phyloP scores from a whole-genome alignment of 2,888 invertebrate species.

The Drosophila tanythrix region DNA sequence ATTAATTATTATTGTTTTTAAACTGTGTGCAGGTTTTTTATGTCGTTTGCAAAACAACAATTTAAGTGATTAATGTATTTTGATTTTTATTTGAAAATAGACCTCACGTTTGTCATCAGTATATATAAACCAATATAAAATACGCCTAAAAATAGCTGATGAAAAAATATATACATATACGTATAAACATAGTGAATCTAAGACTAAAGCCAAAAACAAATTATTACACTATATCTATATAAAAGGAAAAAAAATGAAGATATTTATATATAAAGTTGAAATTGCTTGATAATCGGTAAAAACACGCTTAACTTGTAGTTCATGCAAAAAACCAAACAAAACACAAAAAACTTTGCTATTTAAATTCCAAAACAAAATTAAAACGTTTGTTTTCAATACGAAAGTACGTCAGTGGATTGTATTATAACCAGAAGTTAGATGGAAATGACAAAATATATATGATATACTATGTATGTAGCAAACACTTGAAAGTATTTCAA shows the following conservation, averaged over 20 bases:
- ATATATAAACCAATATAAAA: slow-evolving; percentile 32
- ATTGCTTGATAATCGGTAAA: slow-evolving; percentile 77
- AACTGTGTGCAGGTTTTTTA: slow-evolving; percentile 64
- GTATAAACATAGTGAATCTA: slow-evolving; percentile 67
- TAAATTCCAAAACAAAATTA: slow-evolving; percentile 32
- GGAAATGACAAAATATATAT: slow-evolving; percentile 45
- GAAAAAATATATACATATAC: slow-evolving; percentile 42
- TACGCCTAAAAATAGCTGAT: slow-evolving; percentile 45
- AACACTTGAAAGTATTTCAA: slow-evolving; percentile 73
- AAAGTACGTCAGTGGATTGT: slow-evolving; percentile 13
- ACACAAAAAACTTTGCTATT: slow-evolving; percentile 33
- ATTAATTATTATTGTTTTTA: slow-evolving; percentile 59
- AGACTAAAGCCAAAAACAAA: slow-evolving; percentile 76
- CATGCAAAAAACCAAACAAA: slow-evolving; percentile 38
- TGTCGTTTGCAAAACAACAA: slow-evolving; percentile 75
- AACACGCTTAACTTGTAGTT: slow-evolving; percentile 67
- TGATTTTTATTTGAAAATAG: slow-evolving; percentile 26
- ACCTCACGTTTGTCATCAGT: slow-evolving; percentile 26
- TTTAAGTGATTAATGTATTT: slow-evolving; percentile 50
- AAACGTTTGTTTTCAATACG: slow-evolving; percentile 21
- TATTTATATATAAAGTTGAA: slow-evolving; percentile 62
- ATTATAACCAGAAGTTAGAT: slow-evolving; percentile 32
- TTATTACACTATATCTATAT: slow-evolving; percentile 53
- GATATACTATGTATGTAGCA: slow-evolving; percentile 44
- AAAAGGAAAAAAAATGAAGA: slow-evolving; percentile 31